Base-by-base conservation (phyloP, 2,113 vertebrate species). In the Aramus guarauna region DNA sequence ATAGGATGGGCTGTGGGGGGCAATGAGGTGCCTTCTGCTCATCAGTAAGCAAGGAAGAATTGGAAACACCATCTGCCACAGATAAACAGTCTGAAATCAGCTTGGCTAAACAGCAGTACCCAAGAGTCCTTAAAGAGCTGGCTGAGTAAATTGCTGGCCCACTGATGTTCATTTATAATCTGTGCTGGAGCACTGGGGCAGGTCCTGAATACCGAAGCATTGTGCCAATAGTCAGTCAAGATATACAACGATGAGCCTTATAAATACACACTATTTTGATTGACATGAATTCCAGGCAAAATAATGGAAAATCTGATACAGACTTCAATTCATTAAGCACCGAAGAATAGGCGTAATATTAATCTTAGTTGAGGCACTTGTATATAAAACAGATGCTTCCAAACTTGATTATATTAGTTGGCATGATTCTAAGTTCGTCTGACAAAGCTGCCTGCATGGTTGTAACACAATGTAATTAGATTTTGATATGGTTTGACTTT, bases 301-400 rank as follows among this genome's bases (percentile, higher is more conserved):
- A 96, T 62, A 92, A 94, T 69, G 74, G 90, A 92, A 96, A 95
- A 92, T 83, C 67, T 92, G 92, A 93, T 92, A 59, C 59, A 59
- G 80, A 7, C 45, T 80, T 83, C 78, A 85, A 30, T 39, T 96
- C 72, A 92, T 87, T 59, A 77, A 58, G 63, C 78, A 39, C 81
- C n/a, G 75, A 94, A 86, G 71, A 94, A 90, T 13, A 74, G 71
- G 34, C 2, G 1, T 19, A 88, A 80, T 64, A 55, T 50, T 79
- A 85, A 60, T 73, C 78, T 90, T 64, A 88, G 78, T 60, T 59
- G 81, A 85, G 59, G 72, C 37, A 92, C 48, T 92, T 89, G 53
- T 79, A 69, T 56, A 76, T 67, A 62, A 82, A 95, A 52, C 30
- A 85, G 58, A 26, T 88, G 59, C 71, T 85, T 88, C 90, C 82